Evolutionary conservation across 1,140 invertebrate species (phyloP).

Genomic region (Mya arenaria): DNA sequence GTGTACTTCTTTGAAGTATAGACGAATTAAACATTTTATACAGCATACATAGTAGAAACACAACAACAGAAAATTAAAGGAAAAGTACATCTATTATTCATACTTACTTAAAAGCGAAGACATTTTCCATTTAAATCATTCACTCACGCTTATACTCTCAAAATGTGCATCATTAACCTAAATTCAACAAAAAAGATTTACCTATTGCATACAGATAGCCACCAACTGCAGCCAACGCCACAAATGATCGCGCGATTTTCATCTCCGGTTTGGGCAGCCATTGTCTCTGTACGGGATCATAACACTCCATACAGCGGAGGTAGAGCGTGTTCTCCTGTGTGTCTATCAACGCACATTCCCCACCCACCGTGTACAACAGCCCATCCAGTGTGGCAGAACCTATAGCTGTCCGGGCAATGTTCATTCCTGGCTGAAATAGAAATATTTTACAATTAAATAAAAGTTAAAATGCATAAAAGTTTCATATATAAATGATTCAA

Average conservation of each 20-base stretch:
- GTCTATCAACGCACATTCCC: slow-evolving; percentile 84
- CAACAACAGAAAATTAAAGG: no score
- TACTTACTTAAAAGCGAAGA: no score
- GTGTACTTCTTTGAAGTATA: no score
- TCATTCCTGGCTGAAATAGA: slow-evolving; percentile 73
- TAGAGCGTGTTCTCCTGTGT: slow-evolving; percentile 88
- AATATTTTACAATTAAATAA: no score
- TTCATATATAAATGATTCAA: background rate
- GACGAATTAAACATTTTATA: no score
- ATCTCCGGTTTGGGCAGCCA: slow-evolving; percentile 86
- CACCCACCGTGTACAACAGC: slow-evolving; percentile 77
- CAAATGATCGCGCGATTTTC: slow-evolving; percentile 93
- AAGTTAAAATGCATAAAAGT: background rate
- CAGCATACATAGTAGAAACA: no score
- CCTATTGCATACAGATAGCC: slow-evolving; percentile 94
- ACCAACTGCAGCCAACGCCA: slow-evolving; percentile 92
- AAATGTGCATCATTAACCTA: no score
- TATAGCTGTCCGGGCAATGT: slow-evolving; percentile 78
- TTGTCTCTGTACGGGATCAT: slow-evolving; percentile 88
- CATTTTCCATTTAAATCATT: no score
- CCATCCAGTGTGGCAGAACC: slow-evolving; percentile 74
- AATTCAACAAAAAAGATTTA: no score
- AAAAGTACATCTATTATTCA: no score
- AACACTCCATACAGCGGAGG: slow-evolving; percentile 89
- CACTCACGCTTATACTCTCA: no score